Evolutionary conservation across 2,113 vertebrate genomes (phyloP), one percentile per base, ranked within the genome.

Genomic region (Dromas ardeola): DNA sequence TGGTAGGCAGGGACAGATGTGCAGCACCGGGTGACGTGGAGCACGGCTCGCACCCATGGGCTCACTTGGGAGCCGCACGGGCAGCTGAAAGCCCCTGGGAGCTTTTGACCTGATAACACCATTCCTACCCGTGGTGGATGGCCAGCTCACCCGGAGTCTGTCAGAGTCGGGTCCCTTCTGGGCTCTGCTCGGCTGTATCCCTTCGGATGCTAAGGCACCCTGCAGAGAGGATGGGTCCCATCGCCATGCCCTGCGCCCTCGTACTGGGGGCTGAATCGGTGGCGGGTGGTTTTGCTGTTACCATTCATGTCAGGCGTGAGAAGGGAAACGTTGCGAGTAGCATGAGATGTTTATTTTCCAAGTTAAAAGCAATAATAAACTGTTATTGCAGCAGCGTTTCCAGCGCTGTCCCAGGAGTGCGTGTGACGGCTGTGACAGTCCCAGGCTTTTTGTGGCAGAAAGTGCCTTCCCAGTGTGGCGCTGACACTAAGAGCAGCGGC

Each of bases 291-390:
- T 71, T 42, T 34, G 25, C 50, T 42, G n/a, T 42, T 5, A 12
- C 42, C 30, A 1, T 23, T 45, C 15, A n/a, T 4, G 23, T 27
- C 53, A 47, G 70, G 62, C 4, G 2, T 9, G 49, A 40, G 58
- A 22, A 67, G 82, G 95, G 86, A 81, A 91, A 72, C 29, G 7
- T 45, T 45, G 63, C 15, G 76, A 94, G 88, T 83, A 63, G 95
- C 7, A 26, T 16, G 59, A 4, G 34, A 67, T 86, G 50, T 97
- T 96, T 88, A 86, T 96, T 96, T 97, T 95, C 95, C 11, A 15
- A 92, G 90, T 94, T 96, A 94, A 95, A 94, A 86, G 88, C 96
- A 96, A 95, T 93, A 90, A 95, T 96, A 97, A 97, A 95, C 94
- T 9, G 81, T 95, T 94, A 91, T 4, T 27, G 93, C 96, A 72